These are phyloP conservation scores for Erannis defoliaria DNA, from an alignment of 2,888 invertebrate genomes.

Conservation along the genomic window DNA sequence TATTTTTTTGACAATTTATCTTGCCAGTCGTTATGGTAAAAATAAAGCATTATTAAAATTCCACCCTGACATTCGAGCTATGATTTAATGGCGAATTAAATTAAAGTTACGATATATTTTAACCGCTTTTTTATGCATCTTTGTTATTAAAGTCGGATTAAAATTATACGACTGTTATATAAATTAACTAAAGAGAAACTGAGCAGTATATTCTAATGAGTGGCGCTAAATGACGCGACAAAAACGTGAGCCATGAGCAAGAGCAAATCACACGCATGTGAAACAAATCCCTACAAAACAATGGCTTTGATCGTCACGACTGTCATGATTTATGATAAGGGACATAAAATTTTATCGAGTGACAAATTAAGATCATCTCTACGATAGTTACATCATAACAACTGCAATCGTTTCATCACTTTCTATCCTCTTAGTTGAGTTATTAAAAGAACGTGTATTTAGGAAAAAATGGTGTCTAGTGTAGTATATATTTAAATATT, in stretches of 20 bases:
- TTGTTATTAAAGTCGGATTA: not conserved
- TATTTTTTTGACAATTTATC: too few relatives aligned
- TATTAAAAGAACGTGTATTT: not conserved
- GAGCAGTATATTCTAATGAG: constrained; percentile 22
- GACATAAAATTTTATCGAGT: constrained; percentile 12
- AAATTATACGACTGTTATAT: constrained; percentile 14
- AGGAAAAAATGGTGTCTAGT: not conserved
- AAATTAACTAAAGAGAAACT: constrained; percentile 22
- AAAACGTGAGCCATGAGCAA: constrained; percentile 28
- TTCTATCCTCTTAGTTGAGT: not conserved
- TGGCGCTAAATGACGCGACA: constrained; percentile 12
- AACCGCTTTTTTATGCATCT: too few relatives aligned
- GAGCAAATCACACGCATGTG: constrained; percentile 25
- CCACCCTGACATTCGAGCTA: too few relatives aligned
- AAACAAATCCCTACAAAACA: constrained; percentile 18
- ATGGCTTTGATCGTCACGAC: constrained; percentile 18
- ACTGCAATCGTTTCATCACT: not conserved
- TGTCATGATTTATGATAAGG: constrained; percentile 30
- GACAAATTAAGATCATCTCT: not conserved
- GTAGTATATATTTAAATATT: not conserved
- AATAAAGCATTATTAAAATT: too few relatives aligned
- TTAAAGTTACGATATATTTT: too few relatives aligned
- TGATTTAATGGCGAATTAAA: too few relatives aligned
- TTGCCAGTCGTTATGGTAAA: too few relatives aligned
- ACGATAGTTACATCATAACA: not conserved